Conservation (phyloP, 2,797 vertebrate species). For the Hyperoplus lanceolatus region DNA sequence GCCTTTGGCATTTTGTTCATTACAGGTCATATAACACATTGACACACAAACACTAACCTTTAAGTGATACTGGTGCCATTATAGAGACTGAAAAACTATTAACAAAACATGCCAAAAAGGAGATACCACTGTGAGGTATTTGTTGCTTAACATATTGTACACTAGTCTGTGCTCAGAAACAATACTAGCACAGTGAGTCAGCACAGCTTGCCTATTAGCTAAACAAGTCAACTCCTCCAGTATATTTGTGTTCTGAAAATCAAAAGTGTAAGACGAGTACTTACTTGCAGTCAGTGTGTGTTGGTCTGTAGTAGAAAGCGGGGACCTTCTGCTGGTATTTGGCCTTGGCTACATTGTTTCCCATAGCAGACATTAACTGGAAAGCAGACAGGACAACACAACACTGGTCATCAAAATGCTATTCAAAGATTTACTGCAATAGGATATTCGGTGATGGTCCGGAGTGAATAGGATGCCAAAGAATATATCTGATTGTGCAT, state of each 20-base stretch:
- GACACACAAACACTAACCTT: constrained; percentile 19
- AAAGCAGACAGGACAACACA: constrained; percentile 42
- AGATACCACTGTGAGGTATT: not conserved
- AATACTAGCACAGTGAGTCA: not conserved
- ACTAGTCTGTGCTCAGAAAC: not conserved
- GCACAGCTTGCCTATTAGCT: not conserved
- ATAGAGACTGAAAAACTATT: not conserved
- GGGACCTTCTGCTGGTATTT: constrained; percentile 94
- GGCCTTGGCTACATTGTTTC: constrained; percentile 91
- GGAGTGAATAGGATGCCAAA: not conserved
- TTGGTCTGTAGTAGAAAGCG: constrained; percentile 95
- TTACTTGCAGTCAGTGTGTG: constrained; percentile 95
- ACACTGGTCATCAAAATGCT: not conserved
- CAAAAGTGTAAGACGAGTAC: constrained; percentile 46
- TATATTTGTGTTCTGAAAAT: not conserved
- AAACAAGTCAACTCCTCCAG: not conserved
- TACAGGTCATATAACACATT: constrained; percentile 20
- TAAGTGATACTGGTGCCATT: not conserved
- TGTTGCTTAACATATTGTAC: not conserved
- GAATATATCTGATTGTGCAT: no score
- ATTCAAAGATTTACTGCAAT: not conserved
- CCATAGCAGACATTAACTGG: constrained; percentile 91
- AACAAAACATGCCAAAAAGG: no score
- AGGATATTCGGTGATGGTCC: not conserved
- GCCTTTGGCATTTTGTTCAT: constrained; percentile 1